These are phyloP conservation scores for Apomyelois bistriatella DNA, from an alignment of 2,888 invertebrate species.

Conservation along the genomic window DNA sequence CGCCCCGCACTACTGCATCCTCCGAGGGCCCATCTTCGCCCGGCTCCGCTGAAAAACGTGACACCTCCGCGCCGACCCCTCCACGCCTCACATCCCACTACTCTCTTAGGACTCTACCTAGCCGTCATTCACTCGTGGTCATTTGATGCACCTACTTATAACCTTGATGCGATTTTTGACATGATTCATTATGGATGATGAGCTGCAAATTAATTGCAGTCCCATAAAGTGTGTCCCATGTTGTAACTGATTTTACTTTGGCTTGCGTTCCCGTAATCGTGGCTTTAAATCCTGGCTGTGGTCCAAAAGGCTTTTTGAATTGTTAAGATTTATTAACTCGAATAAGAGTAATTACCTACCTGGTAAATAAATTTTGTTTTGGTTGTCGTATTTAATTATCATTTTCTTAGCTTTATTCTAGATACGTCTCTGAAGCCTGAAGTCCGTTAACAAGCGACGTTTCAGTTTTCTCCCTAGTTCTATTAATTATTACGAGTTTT, in stretches of 20 bases:
- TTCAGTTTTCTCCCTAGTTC: too few species aligned
- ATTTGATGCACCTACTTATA: conserved; percentile 50
- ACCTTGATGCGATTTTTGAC: conserved; percentile 38
- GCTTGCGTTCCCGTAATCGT: background rate
- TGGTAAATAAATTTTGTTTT: background rate
- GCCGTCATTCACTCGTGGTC: conserved; percentile 47
- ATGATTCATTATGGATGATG: conserved; percentile 7
- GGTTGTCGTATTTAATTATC: too few species aligned
- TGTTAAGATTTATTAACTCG: background rate
- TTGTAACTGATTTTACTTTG: background rate
- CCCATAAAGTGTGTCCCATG: background rate
- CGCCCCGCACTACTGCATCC: conserved; percentile 74
- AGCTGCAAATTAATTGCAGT: too few species aligned
- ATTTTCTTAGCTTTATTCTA: too few species aligned
- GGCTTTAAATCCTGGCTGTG: conserved; percentile 1
- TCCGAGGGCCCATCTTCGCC: conserved; percentile 65
- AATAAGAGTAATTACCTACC: background rate
- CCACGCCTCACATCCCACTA: conserved; percentile 31
- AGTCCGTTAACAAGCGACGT: too few species aligned
- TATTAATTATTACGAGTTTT: too few species aligned
- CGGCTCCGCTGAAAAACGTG: conserved; percentile 65
- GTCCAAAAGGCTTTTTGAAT: background rate
- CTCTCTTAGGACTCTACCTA: conserved; percentile 31
- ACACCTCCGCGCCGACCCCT: conserved; percentile 52
- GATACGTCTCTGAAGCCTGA: too few species aligned